phyloP scores from a whole-genome alignment of 2,888 invertebrate genomes.

The Notodonta ziczac region DNA sequence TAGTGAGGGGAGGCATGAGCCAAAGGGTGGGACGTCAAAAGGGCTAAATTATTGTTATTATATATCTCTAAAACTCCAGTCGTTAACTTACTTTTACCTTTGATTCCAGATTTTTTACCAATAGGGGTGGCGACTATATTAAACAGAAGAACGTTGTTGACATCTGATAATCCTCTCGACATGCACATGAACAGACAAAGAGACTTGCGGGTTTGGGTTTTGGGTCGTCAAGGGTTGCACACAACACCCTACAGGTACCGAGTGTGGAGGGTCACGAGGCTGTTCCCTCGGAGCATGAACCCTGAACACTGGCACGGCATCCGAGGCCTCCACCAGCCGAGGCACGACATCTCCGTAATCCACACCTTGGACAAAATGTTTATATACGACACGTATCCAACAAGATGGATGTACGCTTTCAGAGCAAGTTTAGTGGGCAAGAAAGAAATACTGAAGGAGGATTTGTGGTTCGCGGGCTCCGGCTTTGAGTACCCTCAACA shows the following conservation, averaged over 20 bases:
- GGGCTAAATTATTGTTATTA: too few relatives aligned
- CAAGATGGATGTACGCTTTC: slow-evolving; percentile 2
- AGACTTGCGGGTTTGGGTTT: slow-evolving; percentile 6
- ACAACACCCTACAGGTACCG: slow-evolving; percentile 37
- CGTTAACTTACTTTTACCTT: not conserved
- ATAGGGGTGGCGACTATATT: not conserved
- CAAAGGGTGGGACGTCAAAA: too few relatives aligned
- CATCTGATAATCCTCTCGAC: slow-evolving; percentile 1
- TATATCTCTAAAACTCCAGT: too few relatives aligned
- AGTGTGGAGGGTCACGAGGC: slow-evolving; percentile 36
- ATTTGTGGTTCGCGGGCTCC: slow-evolving; percentile 27
- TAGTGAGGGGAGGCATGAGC: too few relatives aligned
- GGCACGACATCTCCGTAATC: slow-evolving; percentile 40
- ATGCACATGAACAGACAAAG: not conserved
- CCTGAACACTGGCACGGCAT: slow-evolving; percentile 47
- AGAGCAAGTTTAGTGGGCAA: not conserved
- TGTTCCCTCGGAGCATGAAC: slow-evolving; percentile 39
- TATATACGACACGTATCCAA: not conserved
- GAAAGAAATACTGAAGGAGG: not conserved
- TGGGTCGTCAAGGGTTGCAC: slow-evolving; percentile 29
- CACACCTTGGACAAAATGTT: slow-evolving; percentile 28
- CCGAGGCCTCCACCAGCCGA: slow-evolving; percentile 32
- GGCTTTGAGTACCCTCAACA: slow-evolving; percentile 37
- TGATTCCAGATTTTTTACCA: not conserved
- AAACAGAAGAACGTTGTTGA: slow-evolving; percentile 1